Conservation (phyloP, 2,888 invertebrate species). For the Ptilodon capucinus region DNA sequence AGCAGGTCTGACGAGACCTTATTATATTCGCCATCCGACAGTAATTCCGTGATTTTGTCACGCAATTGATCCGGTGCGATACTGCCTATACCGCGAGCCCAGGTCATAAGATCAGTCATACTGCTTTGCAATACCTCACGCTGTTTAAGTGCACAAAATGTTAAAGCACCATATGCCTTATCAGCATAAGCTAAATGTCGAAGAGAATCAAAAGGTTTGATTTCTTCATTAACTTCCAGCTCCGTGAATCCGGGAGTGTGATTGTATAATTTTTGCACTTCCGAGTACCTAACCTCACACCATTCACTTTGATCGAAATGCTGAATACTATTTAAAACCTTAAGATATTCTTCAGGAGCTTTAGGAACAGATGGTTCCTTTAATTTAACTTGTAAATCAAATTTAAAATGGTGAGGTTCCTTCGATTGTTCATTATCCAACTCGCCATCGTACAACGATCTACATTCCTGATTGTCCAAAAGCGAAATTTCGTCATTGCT, state of each 20-base stretch:
- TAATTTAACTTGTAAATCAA: too few species aligned
- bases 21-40: conserved; percentile 8
- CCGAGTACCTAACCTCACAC: too few species aligned
- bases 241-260: conserved; percentile 17
- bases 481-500: too few species aligned
- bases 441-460: too few species aligned
- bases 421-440: too few species aligned
- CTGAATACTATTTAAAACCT: too few species aligned
- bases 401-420: too few species aligned
- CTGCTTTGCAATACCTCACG: conserved; percentile 12
- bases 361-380: too few species aligned
- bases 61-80: conserved; percentile 1
- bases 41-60: conserved; percentile 6
- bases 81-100: not conserved
- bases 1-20: conserved; percentile 13
- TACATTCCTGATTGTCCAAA: too few species aligned
- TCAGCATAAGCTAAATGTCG: conserved; percentile 15
- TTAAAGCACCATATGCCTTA: conserved; percentile 21
- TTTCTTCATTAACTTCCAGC: conserved; percentile 16
- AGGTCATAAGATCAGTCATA: conserved; percentile 2
- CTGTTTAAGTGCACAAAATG: conserved; percentile 21
- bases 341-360: too few species aligned
- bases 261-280: too few species aligned
- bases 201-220: conserved; percentile 14
- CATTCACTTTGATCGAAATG: too few species aligned